Base-by-base conservation (phyloP, 2,888 invertebrate genomes). In the Stramonita haemastoma region DNA sequence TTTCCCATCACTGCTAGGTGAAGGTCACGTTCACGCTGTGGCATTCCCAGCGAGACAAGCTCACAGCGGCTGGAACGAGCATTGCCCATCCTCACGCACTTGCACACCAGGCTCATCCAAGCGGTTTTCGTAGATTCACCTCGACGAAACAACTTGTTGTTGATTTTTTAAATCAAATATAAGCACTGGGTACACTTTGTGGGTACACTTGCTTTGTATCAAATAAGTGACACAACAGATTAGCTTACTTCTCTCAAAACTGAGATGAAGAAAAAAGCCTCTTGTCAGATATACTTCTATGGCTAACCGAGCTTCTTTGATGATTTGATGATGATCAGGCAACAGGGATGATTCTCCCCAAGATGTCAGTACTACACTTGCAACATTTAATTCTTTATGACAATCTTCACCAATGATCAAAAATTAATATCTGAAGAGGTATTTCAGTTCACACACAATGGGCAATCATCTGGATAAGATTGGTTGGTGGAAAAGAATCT, bases 1-100 rank as follows among this genome's bases (percentile, higher is more conserved):
- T 96, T 96, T 77, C 94, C 94, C 95, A 96, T 96, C 46, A 96
- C 96, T 36, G 96, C 96, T 83, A 96, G 93, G 92, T 96, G 96
- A 56, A 96, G 93, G 86, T 95, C 95, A 29, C 95, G 92, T 83
- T 96, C 96, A 85, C 94, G 93, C 83, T 94, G 94, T 0, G 96
- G 95, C 96, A 96, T 96, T 81, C 94, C 95, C 60, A 94, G 93
- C 17, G 93, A 92, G 77, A 95, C 94, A 57, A 56, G 89, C 90
- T 90, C 91, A 77, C 89, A 91, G 73, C 92, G 94, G 66, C 93
- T 94, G 26, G 95, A 95, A 89, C 94, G 94, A 56, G 95, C 94
- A 91, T 95, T 95, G 81, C 95, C 95, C 95, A 95, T 95, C 87
- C 60, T 91, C 34, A 87, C 86, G 22, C 86, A 86, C 86, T 86